Conservation (phyloP, 2,888 invertebrate genomes). For the Chrysolina americana region DNA sequence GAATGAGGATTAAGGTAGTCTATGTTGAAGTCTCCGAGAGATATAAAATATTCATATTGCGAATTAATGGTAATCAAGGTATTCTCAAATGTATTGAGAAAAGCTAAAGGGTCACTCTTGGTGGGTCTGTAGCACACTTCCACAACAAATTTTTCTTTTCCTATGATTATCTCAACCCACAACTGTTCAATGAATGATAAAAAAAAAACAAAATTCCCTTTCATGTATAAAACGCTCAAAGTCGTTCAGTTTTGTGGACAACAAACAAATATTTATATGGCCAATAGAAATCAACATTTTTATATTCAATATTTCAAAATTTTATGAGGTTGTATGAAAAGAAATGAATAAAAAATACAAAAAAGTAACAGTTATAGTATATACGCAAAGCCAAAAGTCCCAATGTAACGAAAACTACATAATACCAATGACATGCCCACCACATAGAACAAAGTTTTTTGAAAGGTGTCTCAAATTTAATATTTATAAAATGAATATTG, state of each 20-base stretch:
- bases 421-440: no score
- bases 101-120: no score
- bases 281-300: no score
- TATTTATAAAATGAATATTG: no score
- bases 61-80: background rate
- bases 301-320: no score
- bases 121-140: no score
- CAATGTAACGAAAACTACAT: no score
- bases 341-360: background rate
- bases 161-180: slow-evolving; percentile 1
- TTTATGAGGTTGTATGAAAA: no score
- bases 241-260: no score
- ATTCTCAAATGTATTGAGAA: background rate
- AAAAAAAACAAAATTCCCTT: background rate
- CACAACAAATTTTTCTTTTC: slow-evolving; percentile 3
- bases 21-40: background rate
- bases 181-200: background rate
- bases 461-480: no score
- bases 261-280: no score
- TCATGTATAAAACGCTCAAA: background rate
- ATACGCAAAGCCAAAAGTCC: background rate
- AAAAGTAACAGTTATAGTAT: background rate
- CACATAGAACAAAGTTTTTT: no score
- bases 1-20: background rate
- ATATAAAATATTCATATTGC: background rate